A percentile compares a stretch with the other conserved stretches of the same genome.
These are phyloP conservation scores for Syngnathus scovelli DNA, from an alignment of 2,113 vertebrate species.

Conservation along the genomic window DNA sequence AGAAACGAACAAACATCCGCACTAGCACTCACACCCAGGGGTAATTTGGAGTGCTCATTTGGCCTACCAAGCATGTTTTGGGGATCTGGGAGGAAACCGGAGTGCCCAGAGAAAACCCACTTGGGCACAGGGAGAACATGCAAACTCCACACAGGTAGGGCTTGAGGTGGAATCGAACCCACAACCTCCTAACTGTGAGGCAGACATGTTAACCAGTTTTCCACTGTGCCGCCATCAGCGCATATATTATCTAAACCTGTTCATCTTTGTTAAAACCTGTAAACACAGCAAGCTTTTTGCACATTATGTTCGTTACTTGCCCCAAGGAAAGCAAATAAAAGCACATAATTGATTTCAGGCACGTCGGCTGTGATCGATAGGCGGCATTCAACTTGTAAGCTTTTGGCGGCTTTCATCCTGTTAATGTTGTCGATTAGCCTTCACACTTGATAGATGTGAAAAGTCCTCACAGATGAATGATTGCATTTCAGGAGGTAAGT, in stretches of 20 bases:
- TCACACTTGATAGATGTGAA: conserved; percentile 1
- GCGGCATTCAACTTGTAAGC: background rate
- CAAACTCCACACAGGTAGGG: too few relatives aligned
- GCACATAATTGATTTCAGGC: background rate
- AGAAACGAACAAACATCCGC: too few relatives aligned
- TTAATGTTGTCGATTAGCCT: conserved; percentile 2
- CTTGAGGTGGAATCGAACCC: too few relatives aligned
- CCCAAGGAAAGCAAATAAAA: background rate
- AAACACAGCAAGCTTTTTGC: background rate
- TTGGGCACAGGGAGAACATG: too few relatives aligned
- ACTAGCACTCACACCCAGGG: too few relatives aligned
- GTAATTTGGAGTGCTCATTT: too few relatives aligned
- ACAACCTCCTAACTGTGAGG: too few relatives aligned
- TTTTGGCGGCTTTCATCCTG: background rate
- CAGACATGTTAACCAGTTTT: too few relatives aligned
- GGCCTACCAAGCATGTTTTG: too few relatives aligned
- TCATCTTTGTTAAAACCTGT: background rate
- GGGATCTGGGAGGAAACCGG: too few relatives aligned
- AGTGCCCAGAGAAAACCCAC: too few relatives aligned
- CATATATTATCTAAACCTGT: background rate
- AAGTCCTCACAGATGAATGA: background rate
- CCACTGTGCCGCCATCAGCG: background rate
- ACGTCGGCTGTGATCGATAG: background rate
- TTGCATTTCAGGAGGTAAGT: background rate
- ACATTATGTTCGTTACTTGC: background rate